Percentiles rank a stretch among this genome's conserved stretches.
Evolutionary conservation across 2,113 vertebrate species (phyloP).

Genomic region (Tapirus terrestris): DNA sequence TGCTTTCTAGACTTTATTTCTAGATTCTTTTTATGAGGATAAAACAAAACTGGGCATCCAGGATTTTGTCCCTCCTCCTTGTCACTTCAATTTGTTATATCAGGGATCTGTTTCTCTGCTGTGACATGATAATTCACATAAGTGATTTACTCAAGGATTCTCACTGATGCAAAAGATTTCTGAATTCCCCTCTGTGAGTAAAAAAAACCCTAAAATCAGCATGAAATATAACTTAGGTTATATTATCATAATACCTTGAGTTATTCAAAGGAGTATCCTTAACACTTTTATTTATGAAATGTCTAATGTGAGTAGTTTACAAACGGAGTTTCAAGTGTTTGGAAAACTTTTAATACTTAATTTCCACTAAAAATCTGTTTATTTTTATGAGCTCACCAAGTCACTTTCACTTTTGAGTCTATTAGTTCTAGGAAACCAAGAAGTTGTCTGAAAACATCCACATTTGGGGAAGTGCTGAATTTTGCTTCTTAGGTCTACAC

Average conservation of each 20-base stretch:
- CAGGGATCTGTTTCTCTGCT: not conserved
- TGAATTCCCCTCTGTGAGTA: conserved; percentile 25
- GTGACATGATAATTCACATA: conserved; percentile 29
- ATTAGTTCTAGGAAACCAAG: not conserved
- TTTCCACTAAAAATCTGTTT: conserved; percentile 29
- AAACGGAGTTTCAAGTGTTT: conserved; percentile 13
- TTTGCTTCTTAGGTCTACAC: not conserved
- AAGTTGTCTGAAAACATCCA: not conserved
- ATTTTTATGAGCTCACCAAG: not conserved
- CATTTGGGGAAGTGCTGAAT: not conserved
- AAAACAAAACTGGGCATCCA: not conserved
- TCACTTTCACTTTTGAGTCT: not conserved
- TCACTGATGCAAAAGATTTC: not conserved
- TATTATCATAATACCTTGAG: not conserved
- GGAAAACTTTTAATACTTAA: not conserved
- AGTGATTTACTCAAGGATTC: conserved; percentile 49
- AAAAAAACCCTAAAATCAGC: conserved; percentile 37
- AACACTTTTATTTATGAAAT: conserved; percentile 43
- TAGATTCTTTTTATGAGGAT: not conserved
- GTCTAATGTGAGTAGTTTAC: conserved; percentile 38
- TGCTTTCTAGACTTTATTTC: not conserved
- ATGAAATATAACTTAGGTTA: not conserved
- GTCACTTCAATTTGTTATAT: not conserved
- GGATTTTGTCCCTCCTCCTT: not conserved
- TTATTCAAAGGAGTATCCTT: not conserved